Evolutionary conservation across 2,113 vertebrate genomes (phyloP), one percentile per base, ranked within the genome.

Genomic region (Meriones unguiculatus): DNA sequence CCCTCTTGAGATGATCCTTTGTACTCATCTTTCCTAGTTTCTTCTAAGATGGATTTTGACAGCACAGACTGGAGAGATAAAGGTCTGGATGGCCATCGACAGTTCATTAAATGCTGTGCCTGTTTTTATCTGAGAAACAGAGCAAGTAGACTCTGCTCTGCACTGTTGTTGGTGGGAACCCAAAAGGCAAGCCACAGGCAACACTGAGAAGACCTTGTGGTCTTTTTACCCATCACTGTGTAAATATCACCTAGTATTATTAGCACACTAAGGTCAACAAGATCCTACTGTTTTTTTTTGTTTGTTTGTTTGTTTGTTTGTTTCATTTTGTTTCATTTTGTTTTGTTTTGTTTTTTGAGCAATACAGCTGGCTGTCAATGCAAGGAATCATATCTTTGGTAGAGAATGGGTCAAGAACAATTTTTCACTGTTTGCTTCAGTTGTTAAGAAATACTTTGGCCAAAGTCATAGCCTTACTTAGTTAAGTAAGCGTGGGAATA

Each of bases 361-460:
- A 28, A 57, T 28, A 2, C 41, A 67, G 12, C 70, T 54, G 30
- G 7, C 10, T 77, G 1, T 87, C 38, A 41, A 11, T 8, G 1
- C n/a, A 41, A 89, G 4, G 0, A 82, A 82, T n/a, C 72, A 82
- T 15, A 72, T 1, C 20, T 84, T 82, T 73, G 22, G 35, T 72
- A 67, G 15, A 84, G 20, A 88, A 7, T 81, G 11, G 0, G 9
- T 7, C 65, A 85, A 0, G 46, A 65, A 73, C 38, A 91, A 89
- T 22, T 5, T 59, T 90, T 85, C 57, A 95, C 41, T 28, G 12
- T 78, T 90, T 95, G 57, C 32, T 24, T 96, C n/a, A 50, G 25
- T 22, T 65, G 46, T 54, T 73, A 84, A 90, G 65, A 59, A 14
- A 30, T 76, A 69, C 38, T 2, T 15, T 77, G 54, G 25, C 2